Evolutionary conservation across 2,113 vertebrate species (phyloP).

Genomic region (Hippocampus barbouri): DNA sequence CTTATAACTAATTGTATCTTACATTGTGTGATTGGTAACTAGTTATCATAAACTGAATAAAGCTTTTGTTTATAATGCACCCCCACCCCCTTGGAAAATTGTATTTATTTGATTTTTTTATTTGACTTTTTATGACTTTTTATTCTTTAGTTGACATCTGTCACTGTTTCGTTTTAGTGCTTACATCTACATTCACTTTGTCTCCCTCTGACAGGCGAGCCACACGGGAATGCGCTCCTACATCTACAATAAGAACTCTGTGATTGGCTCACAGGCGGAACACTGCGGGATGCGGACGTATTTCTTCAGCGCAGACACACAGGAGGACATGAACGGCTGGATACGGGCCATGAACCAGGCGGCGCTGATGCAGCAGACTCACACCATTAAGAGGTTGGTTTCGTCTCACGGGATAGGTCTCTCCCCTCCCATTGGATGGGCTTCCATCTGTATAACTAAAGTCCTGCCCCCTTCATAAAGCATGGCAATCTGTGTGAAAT

Average conservation of each 20-base stretch:
- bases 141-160: conserved; percentile 23
- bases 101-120: too few species aligned
- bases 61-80: conserved; percentile 32
- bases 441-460: neutral
- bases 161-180: conserved; percentile 27
- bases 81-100: conserved; percentile 9
- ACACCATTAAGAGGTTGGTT: conserved; percentile 84
- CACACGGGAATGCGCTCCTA: conserved; percentile 94
- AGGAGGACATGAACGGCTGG: conserved; percentile 96
- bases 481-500: conserved; percentile 7
- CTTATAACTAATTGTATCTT: neutral
- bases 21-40: neutral
- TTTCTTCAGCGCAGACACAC: conserved; percentile 97
- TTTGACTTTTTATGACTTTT: neutral
- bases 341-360: conserved; percentile 96
- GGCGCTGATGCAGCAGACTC: conserved; percentile 91
- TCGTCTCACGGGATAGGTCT: conserved; percentile 20
- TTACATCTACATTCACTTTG: conserved; percentile 19
- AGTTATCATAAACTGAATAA: conserved; percentile 28
- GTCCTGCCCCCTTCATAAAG: conserved; percentile 2
- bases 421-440: conserved; percentile 17
- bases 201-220: conserved; percentile 77
- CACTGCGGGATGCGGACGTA: conserved; percentile 95
- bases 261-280: conserved; percentile 88
- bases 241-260: conserved; percentile 89